Base-by-base conservation (phyloP, 2,797 vertebrate genomes). In the Cryptoprocta ferox region DNA sequence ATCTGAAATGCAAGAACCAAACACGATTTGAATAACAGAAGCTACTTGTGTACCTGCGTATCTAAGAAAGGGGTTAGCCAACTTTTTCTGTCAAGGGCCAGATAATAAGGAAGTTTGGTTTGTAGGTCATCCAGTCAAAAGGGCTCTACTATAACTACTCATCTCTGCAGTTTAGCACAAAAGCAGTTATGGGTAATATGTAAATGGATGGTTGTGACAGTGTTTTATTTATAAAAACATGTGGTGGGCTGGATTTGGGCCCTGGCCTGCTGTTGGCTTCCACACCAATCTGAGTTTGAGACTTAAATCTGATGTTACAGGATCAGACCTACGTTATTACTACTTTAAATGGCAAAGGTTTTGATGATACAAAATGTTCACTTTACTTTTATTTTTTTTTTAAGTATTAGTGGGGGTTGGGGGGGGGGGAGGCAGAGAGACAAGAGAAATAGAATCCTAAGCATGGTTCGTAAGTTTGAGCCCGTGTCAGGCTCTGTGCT, bases 1-100 rank as follows among this genome's bases (percentile, higher is more conserved):
- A 50, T 81, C 15, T 85, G 76, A 95, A 87, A 88, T 35, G 9
- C 26, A 92, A 90, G 66, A 81, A 24, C 39, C n/a, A 92, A 92
- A 66, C 5, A 75, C 1, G 15, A 50, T 81, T 80, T 84, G 65
- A 95, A n/a, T 19, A 95, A 85, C 37, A 80, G 42, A 50, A 92
- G 79, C 59, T 6, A 81, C 30, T n/a, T 80, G 13, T 42, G 45
- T 24, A 24, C 13, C 16, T 56, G 21, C 68, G 86, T 56, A 86
- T 94, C n/a, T 78, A 76, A 89, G 82, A 32, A 24, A 89, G n/a
- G 70, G 30, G 61, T 11, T 13, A 16, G 71, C 16, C 21, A 26
- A 87, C 26, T 78, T 91, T 50, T 65, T 82, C 59, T 53, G 24
- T 59, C 30, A 70, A 94, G 68, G 16, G 19, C 19, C 11, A 83